Base-by-base conservation (phyloP, 2,113 vertebrate genomes). In the Megaleporinus macrocephalus region DNA sequence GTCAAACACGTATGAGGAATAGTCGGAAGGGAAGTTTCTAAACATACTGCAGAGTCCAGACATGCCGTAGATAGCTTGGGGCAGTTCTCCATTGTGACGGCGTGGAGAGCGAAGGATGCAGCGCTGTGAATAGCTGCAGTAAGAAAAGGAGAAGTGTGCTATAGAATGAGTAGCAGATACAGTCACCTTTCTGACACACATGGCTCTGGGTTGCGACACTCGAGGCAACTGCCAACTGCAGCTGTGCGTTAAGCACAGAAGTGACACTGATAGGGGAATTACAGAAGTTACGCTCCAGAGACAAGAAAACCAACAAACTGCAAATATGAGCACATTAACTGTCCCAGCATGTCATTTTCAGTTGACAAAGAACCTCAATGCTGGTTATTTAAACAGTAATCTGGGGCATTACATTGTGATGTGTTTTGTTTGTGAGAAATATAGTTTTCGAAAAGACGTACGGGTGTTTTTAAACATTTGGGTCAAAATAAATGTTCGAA, bases 21-120 rank as follows among this genome's bases (percentile, higher is more conserved):
- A 70, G 59, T 65, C 27, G 62, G 59, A 68, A 68, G 72, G 82
- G 62, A 79, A 79, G 84, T 65, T 85, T 83, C 92, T 92, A 93
- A 93, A 92, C 91, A 91, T 93, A 91, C 90, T 83, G 87, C 84
- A 14, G 71, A 85, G 90, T 90, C 91, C 93, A 93, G 92, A 94
- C 93, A 91, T 90, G 92, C 92, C 91, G 71, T 91, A 92, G 88
- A 93, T 91, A 92, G 91, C 90, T 90, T 53, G 57, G 5, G 83
- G 87, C 81, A 90, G 88, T 92, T 93, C 86, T 90, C 83, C 88
- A 90, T 90, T 91, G 87, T 87, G 85, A 87, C 79, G 53, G 22
- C 57, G 55, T 55, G 73, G 33, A 24, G 72, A 22, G 61, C 68
- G 12, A 80, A 89, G 74, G 27, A 82, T 84, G 81, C 62, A 29